These are phyloP conservation scores for Platyura marginata DNA, from an alignment of 1,140 invertebrate species.

Conservation along the genomic window DNA sequence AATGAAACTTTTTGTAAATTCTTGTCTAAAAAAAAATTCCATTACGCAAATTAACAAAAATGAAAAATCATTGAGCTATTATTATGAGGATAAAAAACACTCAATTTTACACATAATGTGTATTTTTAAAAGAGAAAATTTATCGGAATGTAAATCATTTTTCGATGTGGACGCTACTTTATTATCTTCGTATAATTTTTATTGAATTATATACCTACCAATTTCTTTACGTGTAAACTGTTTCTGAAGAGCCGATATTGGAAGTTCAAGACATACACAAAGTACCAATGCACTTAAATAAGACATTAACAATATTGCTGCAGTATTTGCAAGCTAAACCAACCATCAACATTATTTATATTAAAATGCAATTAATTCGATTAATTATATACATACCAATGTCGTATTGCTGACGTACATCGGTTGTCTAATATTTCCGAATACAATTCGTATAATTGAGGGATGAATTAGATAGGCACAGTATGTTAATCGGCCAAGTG, in stretches of 20 bases:
- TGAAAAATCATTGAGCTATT: no score
- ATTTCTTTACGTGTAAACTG: neutral
- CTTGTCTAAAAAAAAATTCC: no score
- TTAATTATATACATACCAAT: constrained; percentile 11
- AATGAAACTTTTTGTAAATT: no score
- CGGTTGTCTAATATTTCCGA: constrained; percentile 13
- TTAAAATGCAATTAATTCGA: no score
- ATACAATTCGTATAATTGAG: constrained; percentile 9
- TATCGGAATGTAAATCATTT: neutral
- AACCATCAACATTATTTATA: no score
- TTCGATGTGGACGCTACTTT: neutral
- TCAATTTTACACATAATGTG: no score
- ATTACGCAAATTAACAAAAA: no score
- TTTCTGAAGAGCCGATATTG: constrained; percentile 1
- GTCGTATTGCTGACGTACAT: constrained; percentile 12
- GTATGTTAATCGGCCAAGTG: constrained; percentile 14
- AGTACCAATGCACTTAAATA: constrained; percentile 16
- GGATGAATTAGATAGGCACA: constrained; percentile 18
- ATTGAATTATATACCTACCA: neutral
- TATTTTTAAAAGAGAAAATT: no score
- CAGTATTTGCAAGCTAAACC: neutral
- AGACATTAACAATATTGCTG: constrained; percentile 9
- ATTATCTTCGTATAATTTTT: no score
- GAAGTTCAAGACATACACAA: constrained; percentile 21
- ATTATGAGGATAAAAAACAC: no score